Percentiles rank a stretch among this genome's conserved stretches.
phyloP scores from a whole-genome alignment of 2,797 vertebrate genomes.

The Silurus lanzhouensis region DNA sequence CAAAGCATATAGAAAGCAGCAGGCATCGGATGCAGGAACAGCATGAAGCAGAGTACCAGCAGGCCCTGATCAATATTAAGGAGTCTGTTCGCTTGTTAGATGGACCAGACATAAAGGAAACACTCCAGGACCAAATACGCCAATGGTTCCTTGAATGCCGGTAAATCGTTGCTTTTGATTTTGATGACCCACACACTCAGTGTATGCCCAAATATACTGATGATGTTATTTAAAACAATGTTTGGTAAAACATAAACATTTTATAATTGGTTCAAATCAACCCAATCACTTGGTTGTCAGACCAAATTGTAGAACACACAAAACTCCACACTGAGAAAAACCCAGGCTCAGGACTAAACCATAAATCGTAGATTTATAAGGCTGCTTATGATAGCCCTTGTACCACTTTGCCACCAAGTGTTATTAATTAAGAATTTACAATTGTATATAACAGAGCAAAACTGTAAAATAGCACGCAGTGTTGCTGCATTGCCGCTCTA shows the following conservation, averaged over 20 bases:
- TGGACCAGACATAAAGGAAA: constrained; percentile 72
- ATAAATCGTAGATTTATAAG: neutral
- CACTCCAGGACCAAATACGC: constrained; percentile 78
- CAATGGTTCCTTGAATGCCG: constrained; percentile 85
- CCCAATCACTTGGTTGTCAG: neutral
- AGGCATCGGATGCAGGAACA: constrained; percentile 64
- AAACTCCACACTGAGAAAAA: neutral
- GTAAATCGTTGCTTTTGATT: constrained; percentile 59
- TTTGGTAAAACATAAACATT: too few relatives aligned
- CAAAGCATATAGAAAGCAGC: constrained; percentile 53
- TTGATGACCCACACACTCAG: neutral
- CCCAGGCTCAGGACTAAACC: neutral
- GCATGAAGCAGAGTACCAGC: constrained; percentile 67
- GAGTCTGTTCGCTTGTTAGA: constrained; percentile 68
- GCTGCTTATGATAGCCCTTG: neutral
- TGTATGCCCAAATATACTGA: neutral
- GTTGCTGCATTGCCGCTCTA: neutral
- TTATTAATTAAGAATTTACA: neutral
- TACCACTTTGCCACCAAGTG: neutral
- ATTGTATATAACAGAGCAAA: neutral
- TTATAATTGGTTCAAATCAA: too few relatives aligned
- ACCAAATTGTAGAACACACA: neutral
- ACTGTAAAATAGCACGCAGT: neutral
- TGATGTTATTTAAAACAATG: neutral
- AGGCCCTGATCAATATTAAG: constrained; percentile 70